Percentiles rank a stretch among this genome's conserved stretches.
Evolutionary conservation across 2,888 invertebrate genomes (phyloP).

Genomic region (Charanyca ferruginea): DNA sequence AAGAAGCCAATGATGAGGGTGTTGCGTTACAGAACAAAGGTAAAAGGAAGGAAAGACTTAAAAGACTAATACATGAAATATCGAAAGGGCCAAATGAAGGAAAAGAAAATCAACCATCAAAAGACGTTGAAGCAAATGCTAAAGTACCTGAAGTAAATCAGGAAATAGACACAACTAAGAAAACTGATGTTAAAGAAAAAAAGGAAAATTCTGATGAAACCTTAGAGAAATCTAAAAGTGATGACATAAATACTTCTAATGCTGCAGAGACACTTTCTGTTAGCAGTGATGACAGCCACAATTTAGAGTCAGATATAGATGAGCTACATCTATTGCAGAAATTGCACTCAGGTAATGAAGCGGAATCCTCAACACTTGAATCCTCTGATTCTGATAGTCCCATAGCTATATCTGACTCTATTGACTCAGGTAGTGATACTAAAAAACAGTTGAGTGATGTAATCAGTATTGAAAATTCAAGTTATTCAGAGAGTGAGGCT

Average conservation of each 20-base stretch:
- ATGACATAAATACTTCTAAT: constrained; percentile 31
- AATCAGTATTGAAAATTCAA: constrained; percentile 87
- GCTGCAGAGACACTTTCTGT: constrained; percentile 68
- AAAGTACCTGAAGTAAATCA: constrained; percentile 44
- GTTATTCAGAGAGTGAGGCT: constrained; percentile 82
- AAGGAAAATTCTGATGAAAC: constrained; percentile 30
- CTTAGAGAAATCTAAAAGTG: constrained; percentile 15
- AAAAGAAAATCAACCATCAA: constrained; percentile 56
- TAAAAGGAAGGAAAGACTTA: constrained; percentile 81
- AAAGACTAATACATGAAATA: constrained; percentile 79
- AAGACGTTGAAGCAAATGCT: constrained; percentile 35
- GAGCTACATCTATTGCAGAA: constrained; percentile 84
- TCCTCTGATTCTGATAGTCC: constrained; percentile 80
- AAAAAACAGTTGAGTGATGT: constrained; percentile 72
- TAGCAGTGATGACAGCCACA: constrained; percentile 74
- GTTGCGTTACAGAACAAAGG: constrained; percentile 76
- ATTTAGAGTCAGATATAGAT: constrained; percentile 81
- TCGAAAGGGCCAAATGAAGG: constrained; percentile 69
- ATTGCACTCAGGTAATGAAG: constrained; percentile 79
- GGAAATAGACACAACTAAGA: constrained; percentile 25
- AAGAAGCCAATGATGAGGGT: constrained; percentile 72
- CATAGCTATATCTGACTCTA: constrained; percentile 82
- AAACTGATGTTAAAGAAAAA: constrained; percentile 33
- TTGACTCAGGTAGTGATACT: constrained; percentile 74
- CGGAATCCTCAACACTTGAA: constrained; percentile 72